Conservation (phyloP, 1,140 invertebrate genomes). For the Bombus huntii region DNA sequence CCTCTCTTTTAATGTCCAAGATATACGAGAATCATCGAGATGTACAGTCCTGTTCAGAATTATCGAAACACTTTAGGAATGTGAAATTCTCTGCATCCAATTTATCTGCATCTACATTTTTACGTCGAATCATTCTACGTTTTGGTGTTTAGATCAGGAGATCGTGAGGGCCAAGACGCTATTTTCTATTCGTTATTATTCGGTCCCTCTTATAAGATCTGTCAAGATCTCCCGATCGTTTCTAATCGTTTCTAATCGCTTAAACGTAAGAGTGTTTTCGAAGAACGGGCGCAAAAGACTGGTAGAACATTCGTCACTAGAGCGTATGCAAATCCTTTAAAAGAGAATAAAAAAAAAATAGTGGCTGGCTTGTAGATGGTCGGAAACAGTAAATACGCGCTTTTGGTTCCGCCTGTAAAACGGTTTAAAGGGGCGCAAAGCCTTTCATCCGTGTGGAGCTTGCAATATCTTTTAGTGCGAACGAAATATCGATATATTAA, state of each 20-base stretch:
- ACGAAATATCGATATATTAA: neutral
- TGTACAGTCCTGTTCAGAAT: neutral
- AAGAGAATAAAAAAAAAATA: neutral
- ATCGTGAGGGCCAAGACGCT: too few relatives aligned
- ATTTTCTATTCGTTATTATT: too few relatives aligned
- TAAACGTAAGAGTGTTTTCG: neutral
- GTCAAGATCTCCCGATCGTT: neutral
- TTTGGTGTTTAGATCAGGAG: too few relatives aligned
- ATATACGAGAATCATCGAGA: neutral
- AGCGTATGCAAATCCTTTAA: neutral
- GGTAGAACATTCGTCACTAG: neutral
- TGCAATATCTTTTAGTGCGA: neutral
- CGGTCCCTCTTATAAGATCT: neutral
- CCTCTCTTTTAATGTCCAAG: neutral
- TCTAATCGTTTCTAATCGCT: too few relatives aligned
- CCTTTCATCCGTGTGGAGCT: neutral
- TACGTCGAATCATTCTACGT: too few relatives aligned
- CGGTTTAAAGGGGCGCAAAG: conserved; percentile 33
- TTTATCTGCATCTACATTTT: too few relatives aligned
- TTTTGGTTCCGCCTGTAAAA: neutral
- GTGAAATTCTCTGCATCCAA: too few relatives aligned
- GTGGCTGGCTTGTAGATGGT: neutral
- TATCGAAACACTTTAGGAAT: neutral
- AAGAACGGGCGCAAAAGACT: neutral
- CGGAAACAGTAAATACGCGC: conserved; percentile 23